Percentiles rank a stretch among this genome's conserved stretches.
Evolutionary conservation across 2,888 invertebrate genomes (phyloP).

Genomic region (Lycocerus yunnanus): DNA sequence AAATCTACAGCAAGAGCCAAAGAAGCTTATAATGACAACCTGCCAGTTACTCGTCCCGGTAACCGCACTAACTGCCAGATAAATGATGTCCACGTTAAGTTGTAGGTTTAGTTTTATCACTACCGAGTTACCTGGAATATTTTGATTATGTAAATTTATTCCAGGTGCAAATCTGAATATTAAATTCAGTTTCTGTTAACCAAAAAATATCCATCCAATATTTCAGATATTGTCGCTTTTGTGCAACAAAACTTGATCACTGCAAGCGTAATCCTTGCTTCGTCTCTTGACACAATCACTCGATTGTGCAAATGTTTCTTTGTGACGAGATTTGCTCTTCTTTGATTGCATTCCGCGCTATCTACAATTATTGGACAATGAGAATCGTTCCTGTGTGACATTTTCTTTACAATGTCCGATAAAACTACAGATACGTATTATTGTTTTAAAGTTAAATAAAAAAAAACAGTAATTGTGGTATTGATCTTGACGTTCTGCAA

Average conservation of each 20-base stretch:
- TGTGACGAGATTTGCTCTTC: not conserved
- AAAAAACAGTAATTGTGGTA: not conserved
- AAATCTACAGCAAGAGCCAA: too few relatives aligned
- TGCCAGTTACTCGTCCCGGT: too few relatives aligned
- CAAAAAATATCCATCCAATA: not conserved
- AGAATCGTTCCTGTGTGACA: not conserved
- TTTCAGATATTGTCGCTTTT: not conserved
- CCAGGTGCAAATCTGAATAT: too few relatives aligned
- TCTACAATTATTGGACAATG: not conserved
- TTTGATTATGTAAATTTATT: too few relatives aligned
- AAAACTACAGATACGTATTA: not conserved
- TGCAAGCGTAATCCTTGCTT: not conserved
- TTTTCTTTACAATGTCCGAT: not conserved
- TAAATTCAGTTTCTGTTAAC: not conserved
- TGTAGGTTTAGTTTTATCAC: too few relatives aligned
- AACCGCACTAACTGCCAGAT: too few relatives aligned
- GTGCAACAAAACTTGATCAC: not conserved
- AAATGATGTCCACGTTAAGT: too few relatives aligned
- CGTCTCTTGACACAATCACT: not conserved
- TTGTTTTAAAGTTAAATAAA: not conserved
- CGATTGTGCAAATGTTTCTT: not conserved
- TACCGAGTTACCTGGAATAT: too few relatives aligned
- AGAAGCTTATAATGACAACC: too few relatives aligned
- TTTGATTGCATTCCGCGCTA: not conserved
- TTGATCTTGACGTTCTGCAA: not conserved